Evolutionary conservation across 2,113 vertebrate species (phyloP).

Genomic region (Leptobrachium ailaonicum): DNA sequence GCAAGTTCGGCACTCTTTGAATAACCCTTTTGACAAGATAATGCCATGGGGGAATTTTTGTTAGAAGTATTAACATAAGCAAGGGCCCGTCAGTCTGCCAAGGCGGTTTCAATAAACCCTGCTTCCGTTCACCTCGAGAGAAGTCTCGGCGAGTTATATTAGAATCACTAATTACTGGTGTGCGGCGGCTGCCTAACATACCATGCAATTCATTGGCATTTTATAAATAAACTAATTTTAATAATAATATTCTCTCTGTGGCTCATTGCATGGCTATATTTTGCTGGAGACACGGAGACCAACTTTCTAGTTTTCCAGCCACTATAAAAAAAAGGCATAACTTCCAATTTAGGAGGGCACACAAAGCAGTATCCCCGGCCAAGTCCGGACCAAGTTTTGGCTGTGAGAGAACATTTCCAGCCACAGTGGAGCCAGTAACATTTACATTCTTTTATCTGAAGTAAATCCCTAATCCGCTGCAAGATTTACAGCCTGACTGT

Average conservation of each 20-base stretch:
- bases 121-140: too few relatives aligned
- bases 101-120: too few relatives aligned
- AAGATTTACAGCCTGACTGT: constrained; percentile 62
- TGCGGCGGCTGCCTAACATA: neutral
- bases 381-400: constrained; percentile 62
- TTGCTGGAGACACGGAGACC: constrained; percentile 50
- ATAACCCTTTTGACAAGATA: too few relatives aligned
- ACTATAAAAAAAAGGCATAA: constrained; percentile 15
- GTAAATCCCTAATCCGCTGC: constrained; percentile 61
- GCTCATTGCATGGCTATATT: constrained; percentile 45
- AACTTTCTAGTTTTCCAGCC: constrained; percentile 56
- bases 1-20: too few relatives aligned
- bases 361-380: constrained; percentile 55
- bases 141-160: too few relatives aligned
- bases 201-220: too few relatives aligned
- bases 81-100: too few relatives aligned
- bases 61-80: too few relatives aligned
- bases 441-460: constrained; percentile 67
- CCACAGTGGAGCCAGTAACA: constrained; percentile 66
- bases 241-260: constrained; percentile 11
- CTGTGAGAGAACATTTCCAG: constrained; percentile 64
- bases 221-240: neutral
- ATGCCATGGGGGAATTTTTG: too few relatives aligned
- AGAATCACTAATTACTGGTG: too few relatives aligned
- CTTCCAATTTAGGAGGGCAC: constrained; percentile 58